Conservation (phyloP, 2,797 vertebrate species). For the Sphenodon punctatus region DNA sequence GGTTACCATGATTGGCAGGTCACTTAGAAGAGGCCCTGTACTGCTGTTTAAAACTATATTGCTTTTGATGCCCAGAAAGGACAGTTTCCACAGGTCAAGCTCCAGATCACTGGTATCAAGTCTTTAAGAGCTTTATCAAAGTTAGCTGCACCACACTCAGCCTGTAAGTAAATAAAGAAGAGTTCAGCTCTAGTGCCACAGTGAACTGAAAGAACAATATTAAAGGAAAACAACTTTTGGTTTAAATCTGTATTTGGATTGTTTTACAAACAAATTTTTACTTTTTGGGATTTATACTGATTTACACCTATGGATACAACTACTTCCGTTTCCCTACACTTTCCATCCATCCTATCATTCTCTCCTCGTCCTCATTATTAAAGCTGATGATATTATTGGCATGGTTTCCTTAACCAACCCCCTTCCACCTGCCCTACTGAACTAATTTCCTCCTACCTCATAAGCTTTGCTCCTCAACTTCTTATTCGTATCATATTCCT, state of each 20-base stretch:
- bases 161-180: slow-evolving; percentile 46
- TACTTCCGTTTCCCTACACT: not conserved
- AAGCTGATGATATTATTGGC: not conserved
- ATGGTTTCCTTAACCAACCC: not conserved
- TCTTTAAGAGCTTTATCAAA: slow-evolving; percentile 46
- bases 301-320: not conserved
- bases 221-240: not conserved
- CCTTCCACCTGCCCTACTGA: not conserved
- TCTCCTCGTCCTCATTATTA: not conserved
- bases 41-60: slow-evolving; percentile 30
- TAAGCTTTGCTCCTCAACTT: not conserved
- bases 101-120: slow-evolving; percentile 26
- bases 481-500: not conserved
- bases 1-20: slow-evolving; percentile 53
- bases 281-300: slow-evolving; percentile 27
- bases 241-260: slow-evolving; percentile 57
- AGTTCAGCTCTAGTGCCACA: slow-evolving; percentile 31
- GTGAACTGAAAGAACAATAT: slow-evolving; percentile 49
- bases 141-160: slow-evolving; percentile 2
- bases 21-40: slow-evolving; percentile 10
- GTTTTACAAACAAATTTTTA: slow-evolving; percentile 45
- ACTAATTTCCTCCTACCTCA: not conserved
- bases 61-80: slow-evolving; percentile 27
- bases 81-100: slow-evolving; percentile 46
- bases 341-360: not conserved